Percentiles rank a stretch among this genome's conserved stretches.
Evolutionary conservation across 2,797 vertebrate species (phyloP).

Genomic region (Cygnus olor): DNA sequence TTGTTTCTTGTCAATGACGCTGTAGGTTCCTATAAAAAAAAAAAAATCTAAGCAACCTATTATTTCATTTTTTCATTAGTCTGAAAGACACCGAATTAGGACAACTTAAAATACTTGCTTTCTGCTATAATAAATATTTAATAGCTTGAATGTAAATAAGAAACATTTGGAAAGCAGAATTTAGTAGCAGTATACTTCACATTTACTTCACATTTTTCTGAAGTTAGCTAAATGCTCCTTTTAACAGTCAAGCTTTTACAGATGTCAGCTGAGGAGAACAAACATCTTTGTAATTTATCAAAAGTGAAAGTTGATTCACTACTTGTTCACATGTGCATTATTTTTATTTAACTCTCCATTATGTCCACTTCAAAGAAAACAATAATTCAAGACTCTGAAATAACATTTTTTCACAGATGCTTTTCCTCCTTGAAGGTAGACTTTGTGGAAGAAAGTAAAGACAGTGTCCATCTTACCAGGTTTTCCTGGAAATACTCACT

Average conservation of each 20-base stretch:
- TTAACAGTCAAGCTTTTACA: not conserved
- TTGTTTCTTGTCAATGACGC: not conserved
- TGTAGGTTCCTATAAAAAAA: not conserved
- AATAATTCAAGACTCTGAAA: not conserved
- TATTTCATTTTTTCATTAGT: not conserved
- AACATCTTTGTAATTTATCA: conserved; percentile 50
- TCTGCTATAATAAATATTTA: conserved; percentile 31
- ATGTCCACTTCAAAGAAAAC: conserved; percentile 29
- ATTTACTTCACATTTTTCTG: not conserved
- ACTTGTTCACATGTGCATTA: not conserved
- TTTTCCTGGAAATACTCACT: not conserved
- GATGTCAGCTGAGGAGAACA: conserved; percentile 55
- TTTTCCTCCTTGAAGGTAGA: not conserved
- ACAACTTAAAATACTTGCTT: not conserved
- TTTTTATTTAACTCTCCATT: conserved; percentile 31
- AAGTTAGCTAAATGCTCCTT: conserved; percentile 4
- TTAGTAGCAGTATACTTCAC: not conserved
- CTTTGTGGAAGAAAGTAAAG: not conserved
- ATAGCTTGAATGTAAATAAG: conserved; percentile 35
- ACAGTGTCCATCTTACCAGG: not conserved
- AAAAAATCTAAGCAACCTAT: not conserved
- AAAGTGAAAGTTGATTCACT: conserved; percentile 30
- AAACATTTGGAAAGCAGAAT: not conserved
- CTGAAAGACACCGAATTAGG: not conserved
- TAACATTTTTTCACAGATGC: not conserved